Evolutionary conservation across 2,888 invertebrate genomes (phyloP).

Genomic region (Julus scanicus): DNA sequence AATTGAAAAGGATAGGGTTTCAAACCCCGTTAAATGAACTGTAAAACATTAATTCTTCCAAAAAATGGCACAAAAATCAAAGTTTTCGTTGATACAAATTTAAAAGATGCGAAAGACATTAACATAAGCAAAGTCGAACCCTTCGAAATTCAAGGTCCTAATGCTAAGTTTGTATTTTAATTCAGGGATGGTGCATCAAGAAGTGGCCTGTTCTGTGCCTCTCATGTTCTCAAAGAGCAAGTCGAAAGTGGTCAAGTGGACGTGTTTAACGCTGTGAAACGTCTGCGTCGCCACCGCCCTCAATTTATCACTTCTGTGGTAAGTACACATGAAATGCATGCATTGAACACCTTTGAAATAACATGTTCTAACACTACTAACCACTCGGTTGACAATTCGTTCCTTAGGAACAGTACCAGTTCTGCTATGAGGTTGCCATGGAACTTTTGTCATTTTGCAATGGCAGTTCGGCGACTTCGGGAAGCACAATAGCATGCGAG

Average conservation of each 20-base stretch:
- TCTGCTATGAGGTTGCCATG: conserved; percentile 60
- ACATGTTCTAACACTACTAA: not conserved
- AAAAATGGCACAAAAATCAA: too few species aligned
- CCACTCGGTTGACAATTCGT: conserved; percentile 48
- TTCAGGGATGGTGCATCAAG: conserved; percentile 91
- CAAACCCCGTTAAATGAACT: too few species aligned
- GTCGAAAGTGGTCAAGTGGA: conserved; percentile 98
- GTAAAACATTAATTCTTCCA: too few species aligned
- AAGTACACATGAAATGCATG: conserved; percentile 61
- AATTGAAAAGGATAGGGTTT: too few species aligned
- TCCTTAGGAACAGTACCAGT: conserved; percentile 60
- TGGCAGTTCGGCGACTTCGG: conserved; percentile 13
- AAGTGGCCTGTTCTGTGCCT: conserved; percentile 97
- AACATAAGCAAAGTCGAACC: not conserved
- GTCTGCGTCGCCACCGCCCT: conserved; percentile 94
- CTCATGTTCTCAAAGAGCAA: conserved; percentile 98
- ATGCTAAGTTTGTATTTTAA: not conserved
- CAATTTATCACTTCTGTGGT: conserved; percentile 96
- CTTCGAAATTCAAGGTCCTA: not conserved
- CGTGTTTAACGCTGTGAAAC: conserved; percentile 97
- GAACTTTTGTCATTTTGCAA: conserved; percentile 41
- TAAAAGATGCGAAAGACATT: too few species aligned
- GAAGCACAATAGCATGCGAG: conserved; percentile 12
- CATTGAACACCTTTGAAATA: not conserved
- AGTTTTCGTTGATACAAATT: too few species aligned